A percentile compares a stretch with the other conserved stretches of the same genome.
phyloP scores from a whole-genome alignment of 2,888 invertebrate species.

The Lithophane leautieri region DNA sequence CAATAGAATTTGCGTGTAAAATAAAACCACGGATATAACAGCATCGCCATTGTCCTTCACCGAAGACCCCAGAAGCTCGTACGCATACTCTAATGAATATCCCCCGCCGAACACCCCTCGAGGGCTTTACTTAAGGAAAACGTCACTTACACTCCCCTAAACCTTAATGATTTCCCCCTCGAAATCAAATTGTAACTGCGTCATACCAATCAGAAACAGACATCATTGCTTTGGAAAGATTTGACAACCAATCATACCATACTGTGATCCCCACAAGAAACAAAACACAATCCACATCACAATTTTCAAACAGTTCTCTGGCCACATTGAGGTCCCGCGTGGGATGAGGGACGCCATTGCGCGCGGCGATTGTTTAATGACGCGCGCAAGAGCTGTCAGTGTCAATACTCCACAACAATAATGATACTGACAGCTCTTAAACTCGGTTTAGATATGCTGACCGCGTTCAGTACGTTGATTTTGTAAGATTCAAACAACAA shows the following conservation, averaged over 20 bases:
- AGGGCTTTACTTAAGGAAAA: constrained; percentile 10
- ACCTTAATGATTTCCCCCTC: constrained; percentile 9
- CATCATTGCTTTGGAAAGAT: constrained; percentile 3
- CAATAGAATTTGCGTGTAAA: not conserved
- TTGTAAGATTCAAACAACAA: too few relatives aligned
- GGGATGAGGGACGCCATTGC: not conserved
- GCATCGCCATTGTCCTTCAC: not conserved
- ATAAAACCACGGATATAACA: not conserved
- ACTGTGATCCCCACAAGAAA: not conserved
- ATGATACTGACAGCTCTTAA: too few relatives aligned
- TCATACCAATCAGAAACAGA: constrained; percentile 19
- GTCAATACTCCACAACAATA: too few relatives aligned
- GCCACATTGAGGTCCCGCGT: too few relatives aligned
- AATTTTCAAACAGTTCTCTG: not conserved
- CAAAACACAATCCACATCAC: not conserved
- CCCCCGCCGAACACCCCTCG: constrained; percentile 9
- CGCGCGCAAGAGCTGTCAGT: too few relatives aligned
- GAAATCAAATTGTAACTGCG: not conserved
- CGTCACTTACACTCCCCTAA: constrained; percentile 21
- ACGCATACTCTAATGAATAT: not conserved
- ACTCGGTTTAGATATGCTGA: too few relatives aligned
- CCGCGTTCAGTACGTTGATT: too few relatives aligned
- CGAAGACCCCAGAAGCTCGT: not conserved
- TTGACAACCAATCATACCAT: constrained; percentile 5
- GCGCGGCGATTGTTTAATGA: not conserved